These are phyloP conservation scores for Dolichopus griseipennis DNA, from an alignment of 2,888 invertebrate genomes.

Conservation along the genomic window DNA sequence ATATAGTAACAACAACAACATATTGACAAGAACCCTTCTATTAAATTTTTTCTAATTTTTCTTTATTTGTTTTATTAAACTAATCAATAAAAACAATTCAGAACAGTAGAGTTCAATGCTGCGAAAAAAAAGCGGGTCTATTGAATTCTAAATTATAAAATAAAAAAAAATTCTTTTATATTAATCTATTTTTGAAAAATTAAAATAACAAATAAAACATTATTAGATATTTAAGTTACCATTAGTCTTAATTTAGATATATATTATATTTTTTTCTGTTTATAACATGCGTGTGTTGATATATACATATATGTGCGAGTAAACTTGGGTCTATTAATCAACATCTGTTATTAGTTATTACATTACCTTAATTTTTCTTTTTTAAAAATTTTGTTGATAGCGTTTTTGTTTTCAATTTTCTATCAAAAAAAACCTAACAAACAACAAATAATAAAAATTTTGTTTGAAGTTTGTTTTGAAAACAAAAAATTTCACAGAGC, in stretches of 20 bases:
- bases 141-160: not conserved
- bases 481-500: constrained; percentile 4
- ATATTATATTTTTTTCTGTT: not conserved
- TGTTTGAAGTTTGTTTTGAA: not conserved
- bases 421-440: not conserved
- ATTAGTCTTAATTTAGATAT: not conserved
- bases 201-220: constrained; percentile 1
- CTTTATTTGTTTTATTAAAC: too few species aligned
- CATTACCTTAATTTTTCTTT: not conserved
- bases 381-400: not conserved
- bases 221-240: not conserved
- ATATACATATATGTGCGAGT: too few species aligned
- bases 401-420: not conserved
- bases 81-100: too few species aligned
- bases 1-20: too few species aligned
- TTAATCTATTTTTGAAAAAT: not conserved
- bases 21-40: too few species aligned
- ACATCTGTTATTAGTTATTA: not conserved
- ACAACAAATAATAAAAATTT: too few species aligned
- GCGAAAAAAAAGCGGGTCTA: not conserved
- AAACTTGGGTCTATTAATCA: not conserved
- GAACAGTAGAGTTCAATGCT: too few species aligned
- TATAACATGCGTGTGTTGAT: too few species aligned
- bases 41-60: too few species aligned
- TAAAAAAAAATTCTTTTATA: too few species aligned